Percentiles rank a stretch among this genome's conserved stretches.
phyloP scores from a whole-genome alignment of 2,797 vertebrate species.

The Notolabrus celidotus region DNA sequence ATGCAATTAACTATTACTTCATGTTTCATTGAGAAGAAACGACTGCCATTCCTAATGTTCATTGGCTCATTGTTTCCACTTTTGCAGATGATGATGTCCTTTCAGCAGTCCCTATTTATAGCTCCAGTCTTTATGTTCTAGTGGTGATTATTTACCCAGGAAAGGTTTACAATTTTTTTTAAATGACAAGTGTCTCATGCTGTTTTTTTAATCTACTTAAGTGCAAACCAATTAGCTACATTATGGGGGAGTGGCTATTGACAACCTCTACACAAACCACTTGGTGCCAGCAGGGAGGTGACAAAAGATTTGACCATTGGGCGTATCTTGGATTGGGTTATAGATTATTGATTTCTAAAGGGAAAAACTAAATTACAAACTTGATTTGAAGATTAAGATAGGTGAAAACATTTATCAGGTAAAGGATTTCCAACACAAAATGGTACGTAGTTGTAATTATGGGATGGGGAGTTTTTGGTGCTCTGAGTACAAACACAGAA shows the following conservation, averaged over 20 bases:
- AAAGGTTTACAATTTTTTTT: conserved; percentile 3
- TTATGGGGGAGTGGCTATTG: background rate
- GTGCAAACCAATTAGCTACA: background rate
- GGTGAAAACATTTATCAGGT: too few relatives aligned
- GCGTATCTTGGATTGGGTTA: background rate
- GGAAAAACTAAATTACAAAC: background rate
- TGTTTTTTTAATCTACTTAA: background rate
- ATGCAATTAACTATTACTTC: conserved; percentile 19
- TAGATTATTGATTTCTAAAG: background rate
- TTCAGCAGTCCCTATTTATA: conserved; percentile 14
- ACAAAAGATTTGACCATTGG: background rate
- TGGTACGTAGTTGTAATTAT: too few relatives aligned
- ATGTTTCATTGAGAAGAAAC: conserved; percentile 53
- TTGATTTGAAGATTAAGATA: too few relatives aligned
- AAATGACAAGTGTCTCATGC: background rate
- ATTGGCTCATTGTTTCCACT: conserved; percentile 58
- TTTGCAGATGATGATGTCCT: conserved; percentile 32
- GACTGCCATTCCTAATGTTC: conserved; percentile 48
- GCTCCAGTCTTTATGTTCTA: conserved; percentile 10
- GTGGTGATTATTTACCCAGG: conserved; percentile 9
- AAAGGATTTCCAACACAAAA: too few relatives aligned
- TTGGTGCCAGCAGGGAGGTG: background rate
- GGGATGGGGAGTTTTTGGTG: too few relatives aligned
- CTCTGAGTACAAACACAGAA: too few relatives aligned
- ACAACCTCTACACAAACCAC: background rate